Evolutionary conservation across 1,140 invertebrate genomes (phyloP).

Genomic region (silkworm (Bombyx mori)): DNA sequence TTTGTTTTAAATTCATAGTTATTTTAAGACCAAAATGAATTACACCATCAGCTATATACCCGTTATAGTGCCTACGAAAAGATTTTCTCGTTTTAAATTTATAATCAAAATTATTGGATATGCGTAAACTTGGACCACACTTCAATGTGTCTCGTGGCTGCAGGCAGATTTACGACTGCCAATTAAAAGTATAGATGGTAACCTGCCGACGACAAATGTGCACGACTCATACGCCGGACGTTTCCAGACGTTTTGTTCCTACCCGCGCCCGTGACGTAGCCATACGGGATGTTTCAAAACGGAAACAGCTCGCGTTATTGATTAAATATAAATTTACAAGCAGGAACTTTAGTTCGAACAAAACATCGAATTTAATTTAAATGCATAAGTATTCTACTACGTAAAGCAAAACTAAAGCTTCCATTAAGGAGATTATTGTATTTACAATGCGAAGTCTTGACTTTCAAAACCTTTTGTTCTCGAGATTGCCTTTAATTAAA

Average conservation of each 20-base stretch:
- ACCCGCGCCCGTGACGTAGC: conserved; percentile 9
- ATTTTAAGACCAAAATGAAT: too few relatives aligned
- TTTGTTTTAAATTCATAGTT: too few relatives aligned
- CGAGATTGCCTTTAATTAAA: conserved; percentile 2
- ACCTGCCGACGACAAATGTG: conserved; percentile 44
- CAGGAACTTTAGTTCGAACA: neutral
- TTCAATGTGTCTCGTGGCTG: conserved; percentile 40
- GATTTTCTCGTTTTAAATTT: neutral
- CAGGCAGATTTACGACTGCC: conserved; percentile 45
- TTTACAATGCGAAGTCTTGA: too few relatives aligned
- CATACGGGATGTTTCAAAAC: conserved; percentile 15
- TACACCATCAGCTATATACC: too few relatives aligned
- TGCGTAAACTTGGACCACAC: conserved; percentile 34
- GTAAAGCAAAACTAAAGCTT: too few relatives aligned
- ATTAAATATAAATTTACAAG: too few relatives aligned
- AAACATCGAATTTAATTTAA: neutral
- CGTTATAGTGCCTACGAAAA: too few relatives aligned
- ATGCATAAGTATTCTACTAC: too few relatives aligned
- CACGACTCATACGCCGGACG: conserved; percentile 18
- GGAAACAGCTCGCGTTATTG: neutral
- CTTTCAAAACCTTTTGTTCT: neutral
- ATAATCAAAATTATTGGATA: neutral
- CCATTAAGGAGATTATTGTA: too few relatives aligned
- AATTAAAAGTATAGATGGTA: conserved; percentile 63
- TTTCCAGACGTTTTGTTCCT: conserved; percentile 24